Evolutionary conservation across 2,797 vertebrate species (phyloP), one percentile per base, ranked within the genome.

Genomic region (Setipinna tenuifilis): DNA sequence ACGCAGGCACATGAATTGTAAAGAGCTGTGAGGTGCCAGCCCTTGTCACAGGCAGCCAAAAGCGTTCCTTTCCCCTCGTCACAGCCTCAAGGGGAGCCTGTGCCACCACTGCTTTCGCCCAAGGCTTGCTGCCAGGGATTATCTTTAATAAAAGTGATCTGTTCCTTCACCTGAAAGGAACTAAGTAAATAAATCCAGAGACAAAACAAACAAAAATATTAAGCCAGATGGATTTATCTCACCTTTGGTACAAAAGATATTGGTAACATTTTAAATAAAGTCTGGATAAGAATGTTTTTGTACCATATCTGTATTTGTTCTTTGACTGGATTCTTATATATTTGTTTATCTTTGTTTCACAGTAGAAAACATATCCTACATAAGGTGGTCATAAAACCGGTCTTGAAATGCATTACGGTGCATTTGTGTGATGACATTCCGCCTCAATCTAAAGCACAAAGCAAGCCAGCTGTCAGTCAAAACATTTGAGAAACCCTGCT

Each of bases 101-200:
- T 71, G 65, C 28, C 65, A 71, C 65, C 28, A 44, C 19, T 19
- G 28, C 19, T 78, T 78, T 78, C 2, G 71, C 71, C 71, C 6
- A 35, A 19, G 71, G 71, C 71, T 44, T 78, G 71, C 71, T 44
- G 71, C 35, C 71, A 78, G 71, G 71, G 71, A 78, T 44, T 44
- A 78, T 44, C 71, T 78, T 78, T 78, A 78, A 78, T 44, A 78
- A 78, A 44, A 78, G 71, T 78, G 71, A 78, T 78, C 31, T 78
- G 31, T 78, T 21, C 35, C 71, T 44, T 75, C 71, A 78, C 16
- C 71, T 6, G 17, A 4, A 25, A 31, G 25, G 25, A 68, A 28
- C 14, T 12, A 25, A 78, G 21, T 78, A 78, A 78, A 78, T 44
- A 78, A 78, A 19, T 1, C 25, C 23, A 16, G 11, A 31, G 16